Base-by-base conservation (phyloP, 2,888 invertebrate genomes). In the Hydrotaea diabolus region DNA sequence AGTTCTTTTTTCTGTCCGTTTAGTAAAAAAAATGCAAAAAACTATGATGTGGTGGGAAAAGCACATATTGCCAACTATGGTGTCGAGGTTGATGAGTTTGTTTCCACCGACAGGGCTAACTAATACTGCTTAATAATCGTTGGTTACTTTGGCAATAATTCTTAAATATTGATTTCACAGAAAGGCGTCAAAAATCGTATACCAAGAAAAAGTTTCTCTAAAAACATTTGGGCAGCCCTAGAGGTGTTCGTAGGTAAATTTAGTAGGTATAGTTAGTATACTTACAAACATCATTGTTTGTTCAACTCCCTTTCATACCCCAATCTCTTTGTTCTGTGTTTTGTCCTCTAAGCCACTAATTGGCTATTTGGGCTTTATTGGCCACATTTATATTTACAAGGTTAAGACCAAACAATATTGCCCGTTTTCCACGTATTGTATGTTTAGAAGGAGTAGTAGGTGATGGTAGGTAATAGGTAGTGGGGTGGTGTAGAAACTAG, bases 341-440 rank as follows among this genome's bases (percentile, higher is more conserved):
- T 9, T 39, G 7, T 39, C 59, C 23, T 59, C n/a, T 59, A 8
- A 59, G 39, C 31, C 26, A 72, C 23, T 73, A 66, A 69, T 77
- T 81, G 64, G 66, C 71, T 77, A 66, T 77, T 77, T 43, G 66
- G 77, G 66, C 73, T 62, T 80, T 23, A 81, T 39, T 74, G 26
- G 17, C 39, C 46, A 71, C 62, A 49, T 69, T 66, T 69, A 21
- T 19, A 53, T 59, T 79, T 55, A 59, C 78, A 79, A 79, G 78
- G 78, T 64, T 73, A 79, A 73, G 13, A 57, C 26, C 59, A 59
- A 55, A 59, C 26, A 26, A 59, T 59, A 59, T 26, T 26, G 59
- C 2, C 26, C 13, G 26, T 9, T 59, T 23, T 59, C 55, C 5
- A 9, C 21, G 55, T 19, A 8, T 2, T 17, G 5, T 4, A 31